Conservation (phyloP, 2,797 vertebrate genomes). For the Danio tinwini region DNA sequence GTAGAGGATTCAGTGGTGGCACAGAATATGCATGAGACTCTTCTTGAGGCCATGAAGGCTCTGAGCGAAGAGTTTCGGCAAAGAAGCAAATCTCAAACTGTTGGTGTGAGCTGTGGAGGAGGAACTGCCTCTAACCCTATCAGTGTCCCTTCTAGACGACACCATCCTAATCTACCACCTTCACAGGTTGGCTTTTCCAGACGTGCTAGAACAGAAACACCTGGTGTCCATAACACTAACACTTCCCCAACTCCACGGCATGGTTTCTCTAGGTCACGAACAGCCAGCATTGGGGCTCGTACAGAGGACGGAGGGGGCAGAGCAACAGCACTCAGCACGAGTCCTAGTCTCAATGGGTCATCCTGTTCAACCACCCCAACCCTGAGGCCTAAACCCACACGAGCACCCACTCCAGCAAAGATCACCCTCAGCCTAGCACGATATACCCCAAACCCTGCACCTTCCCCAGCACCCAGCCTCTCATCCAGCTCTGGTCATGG, state of each 20-base stretch:
- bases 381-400: conserved; percentile 78
- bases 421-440: conserved; percentile 82
- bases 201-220: conserved; percentile 79
- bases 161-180: conserved; percentile 80
- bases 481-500: conserved; percentile 84
- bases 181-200: conserved; percentile 83
- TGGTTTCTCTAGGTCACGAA: conserved; percentile 78
- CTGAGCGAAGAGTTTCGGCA: conserved; percentile 88
- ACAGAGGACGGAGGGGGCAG: conserved; percentile 78
- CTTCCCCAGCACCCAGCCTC: conserved; percentile 80
- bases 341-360: conserved; percentile 82
- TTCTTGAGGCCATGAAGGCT: conserved; percentile 89
- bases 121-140: conserved; percentile 84
- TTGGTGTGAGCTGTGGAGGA: conserved; percentile 79
- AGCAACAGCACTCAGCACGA: conserved; percentile 78
- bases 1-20: conserved; percentile 85
- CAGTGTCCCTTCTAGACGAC: conserved; percentile 82
- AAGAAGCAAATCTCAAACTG: conserved; percentile 83
- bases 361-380: conserved; percentile 82
- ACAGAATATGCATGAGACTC: conserved; percentile 89
- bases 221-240: conserved; percentile 80
- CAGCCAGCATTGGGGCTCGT: conserved; percentile 80
- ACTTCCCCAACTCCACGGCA: conserved; percentile 80
- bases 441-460: conserved; percentile 80
- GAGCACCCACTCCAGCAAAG: conserved; percentile 82